Evolutionary conservation across 2,888 invertebrate genomes (phyloP), one percentile per base, ranked within the genome.

Genomic region (Acheta domesticus): DNA sequence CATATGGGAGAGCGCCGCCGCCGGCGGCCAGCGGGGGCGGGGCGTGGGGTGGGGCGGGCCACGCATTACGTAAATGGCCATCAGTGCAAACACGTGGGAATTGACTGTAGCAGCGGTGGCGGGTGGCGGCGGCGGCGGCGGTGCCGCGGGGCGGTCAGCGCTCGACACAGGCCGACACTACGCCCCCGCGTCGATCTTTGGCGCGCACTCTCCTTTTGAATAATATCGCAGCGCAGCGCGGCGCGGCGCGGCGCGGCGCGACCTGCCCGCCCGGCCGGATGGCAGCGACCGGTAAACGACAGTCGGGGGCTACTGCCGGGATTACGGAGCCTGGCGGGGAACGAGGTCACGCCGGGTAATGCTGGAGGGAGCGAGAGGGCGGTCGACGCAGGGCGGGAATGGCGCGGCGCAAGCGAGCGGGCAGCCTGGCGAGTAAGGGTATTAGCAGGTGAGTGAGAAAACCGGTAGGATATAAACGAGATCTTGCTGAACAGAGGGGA

Each of bases 1-100:
- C 36, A 36, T 5, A 36, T 36, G 36, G 36, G 36, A 36, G 62
- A 14, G 62, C 14, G 14, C 62, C 19, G 62, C n/a, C n/a, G n/a
- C 12, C 62, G 62, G 36, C 36, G 36, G 36, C 36, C 36, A 36
- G 36, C 36, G 36, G 36, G 62, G 62, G 1, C 14, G n/a, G 14
- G 62, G 62, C n/a, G 62, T n/a, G 62, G 62, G 19, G 62, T 5
- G 19, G 16, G 62, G 16, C 4, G 16, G 62, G 62, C 16, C 16
- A 62, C 62, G 62, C 62, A 62, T 62, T 62, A 62, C 62, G 62
- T 62, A 62, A 62, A 62, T 62, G 62, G 62, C 62, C 62, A 62
- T 62, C 62, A 62, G 12, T 4, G 16, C 62, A 62, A 62, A 62
- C 62, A 62, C 62, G 62, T n/a, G 62, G 62, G 62, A 62, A 62